phyloP scores from a whole-genome alignment of 2,888 invertebrate species.

The Ernsta delagoae region DNA sequence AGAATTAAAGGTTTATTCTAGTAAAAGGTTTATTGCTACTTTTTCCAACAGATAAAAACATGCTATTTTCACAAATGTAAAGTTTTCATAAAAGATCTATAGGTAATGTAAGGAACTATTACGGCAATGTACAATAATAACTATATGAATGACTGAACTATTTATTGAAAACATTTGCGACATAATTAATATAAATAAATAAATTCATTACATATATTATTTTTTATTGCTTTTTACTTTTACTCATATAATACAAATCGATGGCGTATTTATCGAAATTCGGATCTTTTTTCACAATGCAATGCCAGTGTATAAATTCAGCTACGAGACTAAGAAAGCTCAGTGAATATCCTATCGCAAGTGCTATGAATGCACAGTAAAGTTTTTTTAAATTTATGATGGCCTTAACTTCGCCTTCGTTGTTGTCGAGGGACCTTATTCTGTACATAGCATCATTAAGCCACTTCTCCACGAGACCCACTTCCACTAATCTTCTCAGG shows the following conservation, averaged over 20 bases:
- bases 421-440: slow-evolving; percentile 81
- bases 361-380: slow-evolving; percentile 90
- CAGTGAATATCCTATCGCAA: slow-evolving; percentile 88
- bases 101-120: too few species aligned
- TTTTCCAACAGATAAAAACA: too few species aligned
- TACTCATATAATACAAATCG: slow-evolving; percentile 78
- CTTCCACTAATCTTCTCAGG: slow-evolving; percentile 88
- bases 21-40: too few species aligned
- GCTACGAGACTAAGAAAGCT: slow-evolving; percentile 83
- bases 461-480: slow-evolving; percentile 92
- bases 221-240: slow-evolving; percentile 66
- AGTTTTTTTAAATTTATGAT: slow-evolving; percentile 91
- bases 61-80: too few species aligned
- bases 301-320: slow-evolving; percentile 89
- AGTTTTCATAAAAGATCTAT: too few species aligned
- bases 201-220: slow-evolving; percentile 38
- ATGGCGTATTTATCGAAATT: slow-evolving; percentile 89
- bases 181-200: slow-evolving; percentile 44
- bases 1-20: too few species aligned
- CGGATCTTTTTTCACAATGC: slow-evolving; percentile 87
- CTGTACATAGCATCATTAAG: slow-evolving; percentile 89
- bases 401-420: slow-evolving; percentile 87
- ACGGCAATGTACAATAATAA: slow-evolving; percentile 4
- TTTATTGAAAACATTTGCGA: slow-evolving; percentile 49
- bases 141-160: slow-evolving; percentile 51